These are phyloP conservation scores for Phylloscopus trochiloides DNA, from an alignment of 2,113 vertebrate genomes.

Conservation along the genomic window DNA sequence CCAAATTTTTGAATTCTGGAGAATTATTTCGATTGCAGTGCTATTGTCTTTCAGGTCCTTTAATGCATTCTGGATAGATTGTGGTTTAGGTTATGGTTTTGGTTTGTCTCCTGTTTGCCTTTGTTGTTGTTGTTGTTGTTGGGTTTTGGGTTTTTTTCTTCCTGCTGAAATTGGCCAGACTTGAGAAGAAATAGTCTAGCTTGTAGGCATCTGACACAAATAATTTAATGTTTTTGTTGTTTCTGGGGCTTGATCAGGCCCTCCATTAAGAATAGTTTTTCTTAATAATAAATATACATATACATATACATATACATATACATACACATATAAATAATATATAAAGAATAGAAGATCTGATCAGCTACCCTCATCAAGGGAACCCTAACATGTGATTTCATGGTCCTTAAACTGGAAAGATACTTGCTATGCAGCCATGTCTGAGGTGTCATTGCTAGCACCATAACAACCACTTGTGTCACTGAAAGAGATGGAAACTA, in stretches of 20 bases:
- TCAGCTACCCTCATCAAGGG: not conserved
- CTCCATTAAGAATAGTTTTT: not conserved
- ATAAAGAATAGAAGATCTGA: not conserved
- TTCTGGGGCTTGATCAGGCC: not conserved
- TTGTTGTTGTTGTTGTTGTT: not conserved
- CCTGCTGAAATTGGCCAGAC: not conserved
- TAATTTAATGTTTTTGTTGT: not conserved
- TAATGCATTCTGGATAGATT: not conserved
- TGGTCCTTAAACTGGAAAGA: not conserved
- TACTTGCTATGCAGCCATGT: not conserved
- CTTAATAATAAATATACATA: no score
- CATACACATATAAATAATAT: no score
- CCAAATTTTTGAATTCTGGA: not conserved
- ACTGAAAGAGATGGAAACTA: not conserved
- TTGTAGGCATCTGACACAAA: not conserved
- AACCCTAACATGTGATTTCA: not conserved
- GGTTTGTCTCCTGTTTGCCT: not conserved
- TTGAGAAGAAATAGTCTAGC: not conserved
- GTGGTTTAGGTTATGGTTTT: not conserved
- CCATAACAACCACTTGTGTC: not conserved
- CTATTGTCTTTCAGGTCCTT: not conserved
- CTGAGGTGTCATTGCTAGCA: not conserved
- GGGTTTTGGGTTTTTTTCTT: accelerated
- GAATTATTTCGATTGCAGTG: not conserved
- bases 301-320: no score